Evolutionary conservation across 2,113 vertebrate genomes (phyloP), one percentile per base, ranked within the genome.

Genomic region (Ciconia stormi): DNA sequence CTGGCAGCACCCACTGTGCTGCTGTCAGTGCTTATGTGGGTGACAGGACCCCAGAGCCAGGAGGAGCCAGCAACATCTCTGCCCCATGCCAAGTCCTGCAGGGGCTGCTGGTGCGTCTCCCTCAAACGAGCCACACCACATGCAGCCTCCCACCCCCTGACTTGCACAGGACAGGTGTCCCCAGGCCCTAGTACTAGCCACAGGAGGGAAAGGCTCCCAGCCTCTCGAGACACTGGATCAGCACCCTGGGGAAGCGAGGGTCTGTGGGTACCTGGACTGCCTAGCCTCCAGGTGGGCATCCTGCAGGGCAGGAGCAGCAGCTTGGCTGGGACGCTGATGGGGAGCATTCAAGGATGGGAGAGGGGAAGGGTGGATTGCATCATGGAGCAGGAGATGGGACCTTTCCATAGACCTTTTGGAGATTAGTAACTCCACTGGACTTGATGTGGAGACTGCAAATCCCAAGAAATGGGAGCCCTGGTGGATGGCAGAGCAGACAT

Each of bases 21-120:
- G 90, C 97, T 5, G 98, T 97, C 2, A 72, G 98, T 98, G 26
- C 98, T 98, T 74, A 98, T 96, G 10, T 97, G 72, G 98, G 98
- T 5, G 98, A 98, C 62, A 98, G 97, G 86, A 98, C 97, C 91
- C 98, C 98, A 98, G 97, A 17, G 88, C 34, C 16, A 83, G 11
- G 77, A 86, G 44, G 16, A 82, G 16, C 23, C 29, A 16, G n/a
- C 26, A 46, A 32, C 36, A 50, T 6, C 25, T 27, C 30, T 47
- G 23, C n/a, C 36, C 21, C 14, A 0, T 16, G 26, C 30, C 9
- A 1, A 6, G 22, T 11, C 30, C 40, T 34, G 34, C 40, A 6
- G 7, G 9, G 18, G 7, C 46, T 38, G 11, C 20, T 7, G 14
- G 13, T 18, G 36, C 29, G 46, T 58, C 6, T 38, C 10, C 34